Evolutionary conservation across 1,140 invertebrate species (phyloP).

Genomic region (Drosophila pruinosa): DNA sequence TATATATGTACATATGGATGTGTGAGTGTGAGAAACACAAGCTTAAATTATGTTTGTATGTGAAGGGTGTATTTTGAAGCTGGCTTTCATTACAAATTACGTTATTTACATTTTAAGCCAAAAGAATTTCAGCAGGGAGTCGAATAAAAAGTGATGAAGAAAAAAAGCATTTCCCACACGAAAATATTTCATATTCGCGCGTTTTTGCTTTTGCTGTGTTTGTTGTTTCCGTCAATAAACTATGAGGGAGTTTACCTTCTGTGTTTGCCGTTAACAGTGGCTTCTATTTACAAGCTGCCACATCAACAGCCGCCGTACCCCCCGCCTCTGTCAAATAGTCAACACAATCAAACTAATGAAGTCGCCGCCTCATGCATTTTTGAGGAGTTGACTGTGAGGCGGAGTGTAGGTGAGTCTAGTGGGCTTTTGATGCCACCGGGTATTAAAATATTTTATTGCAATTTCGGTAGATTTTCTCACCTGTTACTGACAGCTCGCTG

Average conservation of each 20-base stretch:
- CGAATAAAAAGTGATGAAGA: background rate
- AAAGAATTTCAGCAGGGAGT: constrained; percentile 19
- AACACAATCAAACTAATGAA: constrained; percentile 57
- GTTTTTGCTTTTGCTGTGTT: constrained; percentile 7
- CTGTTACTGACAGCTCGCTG: constrained; percentile 28
- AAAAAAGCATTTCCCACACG: constrained; percentile 1
- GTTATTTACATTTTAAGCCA: constrained; percentile 67
- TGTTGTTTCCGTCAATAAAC: constrained; percentile 46
- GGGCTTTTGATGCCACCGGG: background rate
- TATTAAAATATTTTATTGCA: constrained; percentile 50
- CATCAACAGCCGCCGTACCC: background rate
- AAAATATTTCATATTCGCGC: constrained; percentile 44
- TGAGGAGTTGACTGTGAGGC: background rate
- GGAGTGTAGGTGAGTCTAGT: background rate
- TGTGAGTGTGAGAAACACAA: constrained; percentile 16
- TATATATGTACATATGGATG: background rate
- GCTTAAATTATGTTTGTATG: constrained; percentile 30
- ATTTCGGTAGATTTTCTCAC: constrained; percentile 25
- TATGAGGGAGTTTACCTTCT: constrained; percentile 21
- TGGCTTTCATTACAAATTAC: constrained; percentile 75
- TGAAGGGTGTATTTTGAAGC: constrained; percentile 21
- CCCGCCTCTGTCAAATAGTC: background rate
- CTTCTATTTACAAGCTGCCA: background rate
- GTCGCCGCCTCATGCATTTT: constrained; percentile 17
- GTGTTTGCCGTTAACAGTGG: constrained; percentile 28